Evolutionary conservation across 1,140 invertebrate genomes (phyloP), one percentile per base, ranked within the genome.

Genomic region (Octopus bimaculoides): DNA sequence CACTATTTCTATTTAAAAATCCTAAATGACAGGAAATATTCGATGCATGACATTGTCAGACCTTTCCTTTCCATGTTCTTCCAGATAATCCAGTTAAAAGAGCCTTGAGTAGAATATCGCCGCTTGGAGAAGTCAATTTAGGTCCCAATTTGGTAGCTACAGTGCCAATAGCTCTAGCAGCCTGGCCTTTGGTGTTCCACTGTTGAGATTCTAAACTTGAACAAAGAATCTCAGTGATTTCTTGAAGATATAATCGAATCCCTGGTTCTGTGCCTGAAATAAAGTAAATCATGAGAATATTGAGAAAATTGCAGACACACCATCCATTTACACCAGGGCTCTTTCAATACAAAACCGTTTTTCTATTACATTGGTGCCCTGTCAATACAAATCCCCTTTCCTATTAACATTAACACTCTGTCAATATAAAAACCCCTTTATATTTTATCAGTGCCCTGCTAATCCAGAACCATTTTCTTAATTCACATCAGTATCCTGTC

Each of bases 131-230:
- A n/a, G 93, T 92, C 74, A 97, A 90, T 10, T 92, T 92, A 5
- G 91, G 85, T 0, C 94, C 93, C 41, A 96, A 87, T 86, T 95
- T 95, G 41, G 92, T 92, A 5, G 95, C 95, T 77, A 97, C 92
- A 0, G 95, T 95, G 76, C 93, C 92, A 82, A 97, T 93, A 52
- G 95, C 93, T 86, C 93, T 93, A 5, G 95, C 96, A 0, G 94
- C 94, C 92, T 95, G 96, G 7, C 95, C 93, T 91, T 97, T 97
- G 79, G 93, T 94, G 5, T 92, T 93, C 96, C 96, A 98, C 26
- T 94, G 95, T 77, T 94, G 92, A 20, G 95, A 96, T 79, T 94
- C 92, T 3, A 97, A 91, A 0, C 94, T 93, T 1, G 89, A 89
- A 75, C 94, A 93, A 17, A 96, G 91, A 74, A 94, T 92, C 54